Base-by-base conservation (phyloP, 2,888 invertebrate species). In the Desoria tigrina region DNA sequence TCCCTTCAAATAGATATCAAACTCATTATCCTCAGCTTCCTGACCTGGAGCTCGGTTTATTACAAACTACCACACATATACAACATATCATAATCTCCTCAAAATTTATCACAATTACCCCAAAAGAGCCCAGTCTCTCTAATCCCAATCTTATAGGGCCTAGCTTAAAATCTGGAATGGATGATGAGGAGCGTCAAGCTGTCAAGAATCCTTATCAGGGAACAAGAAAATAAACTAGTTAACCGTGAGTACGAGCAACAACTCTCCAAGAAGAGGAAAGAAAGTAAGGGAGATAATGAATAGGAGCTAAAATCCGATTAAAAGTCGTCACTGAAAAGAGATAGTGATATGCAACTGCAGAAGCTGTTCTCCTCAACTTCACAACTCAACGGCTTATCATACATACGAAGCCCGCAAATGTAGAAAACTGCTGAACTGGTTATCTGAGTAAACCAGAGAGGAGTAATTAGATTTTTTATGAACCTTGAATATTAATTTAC, bases 391-490 rank as follows among this genome's bases (percentile, higher is more conserved):
- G 42, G 58, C 49, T 49, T 58, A 58, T 58, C 58, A 58, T 37
- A 6, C 16, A 18, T 42, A 39, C 39, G 45, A 18, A 26, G n/a
- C n/a, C 27, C 21, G 51, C 16, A 51, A 24, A 32, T 3, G 32
- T 21, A 55, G 7, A 21, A 26, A 45, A 50, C 55, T 42, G 27
- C 18, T 58, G 49, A 58, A 58, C 58, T 58, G 58, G 58, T 58
- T 58, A 42, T 42, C 39, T 39, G 55, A 11, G 51, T 27, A 55
- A 55, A 7, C 51, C 51, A 51, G 26, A 51, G 26, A 61, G 63
- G 62, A 68, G 65, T 68, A 68, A 68, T 68, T 68, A 68, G 68
- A 68, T 61, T 68, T 68, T 68, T 68, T 61, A 32, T 56, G 42
- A 62, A 55, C 56, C 54, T 59, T 68, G 68, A 64, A 68, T 68